Evolutionary conservation across 2,797 vertebrate genomes (phyloP).

Genomic region (Dryobates pubescens): DNA sequence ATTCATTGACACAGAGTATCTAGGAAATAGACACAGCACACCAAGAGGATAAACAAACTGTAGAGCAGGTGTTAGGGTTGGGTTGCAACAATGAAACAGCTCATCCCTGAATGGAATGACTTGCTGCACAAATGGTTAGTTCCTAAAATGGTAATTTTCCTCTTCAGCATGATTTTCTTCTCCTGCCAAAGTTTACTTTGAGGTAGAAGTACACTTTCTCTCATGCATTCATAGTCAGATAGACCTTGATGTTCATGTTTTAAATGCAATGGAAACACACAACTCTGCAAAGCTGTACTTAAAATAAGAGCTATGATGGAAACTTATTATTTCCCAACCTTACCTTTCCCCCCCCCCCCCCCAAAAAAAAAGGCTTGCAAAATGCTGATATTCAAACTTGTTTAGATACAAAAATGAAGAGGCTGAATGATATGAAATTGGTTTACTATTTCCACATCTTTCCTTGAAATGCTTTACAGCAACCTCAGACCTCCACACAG

Average conservation of each 20-base stretch:
- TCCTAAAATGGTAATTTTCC: background rate
- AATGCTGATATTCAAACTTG: background rate
- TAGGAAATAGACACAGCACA: background rate
- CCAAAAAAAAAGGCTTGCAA: background rate
- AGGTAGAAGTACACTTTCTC: background rate
- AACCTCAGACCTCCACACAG: background rate
- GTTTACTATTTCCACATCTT: background rate
- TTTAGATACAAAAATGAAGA: background rate
- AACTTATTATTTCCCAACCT: background rate
- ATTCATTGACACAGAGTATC: background rate
- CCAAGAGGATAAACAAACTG: background rate
- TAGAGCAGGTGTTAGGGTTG: background rate
- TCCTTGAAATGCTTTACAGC: background rate
- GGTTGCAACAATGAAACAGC: background rate
- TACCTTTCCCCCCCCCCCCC: no score
- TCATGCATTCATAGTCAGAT: background rate
- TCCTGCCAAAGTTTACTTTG: background rate
- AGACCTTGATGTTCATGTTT: conserved; percentile 27
- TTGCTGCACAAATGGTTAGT: background rate
- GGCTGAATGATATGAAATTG: background rate
- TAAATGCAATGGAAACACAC: conserved; percentile 36
- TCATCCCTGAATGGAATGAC: background rate
- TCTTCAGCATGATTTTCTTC: background rate
- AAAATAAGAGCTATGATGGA: conserved; percentile 19
- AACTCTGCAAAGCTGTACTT: conserved; percentile 38